Percentiles rank a stretch among this genome's conserved stretches.
Evolutionary conservation across 2,113 vertebrate genomes (phyloP).

Genomic region (Heteronetta atricapilla): DNA sequence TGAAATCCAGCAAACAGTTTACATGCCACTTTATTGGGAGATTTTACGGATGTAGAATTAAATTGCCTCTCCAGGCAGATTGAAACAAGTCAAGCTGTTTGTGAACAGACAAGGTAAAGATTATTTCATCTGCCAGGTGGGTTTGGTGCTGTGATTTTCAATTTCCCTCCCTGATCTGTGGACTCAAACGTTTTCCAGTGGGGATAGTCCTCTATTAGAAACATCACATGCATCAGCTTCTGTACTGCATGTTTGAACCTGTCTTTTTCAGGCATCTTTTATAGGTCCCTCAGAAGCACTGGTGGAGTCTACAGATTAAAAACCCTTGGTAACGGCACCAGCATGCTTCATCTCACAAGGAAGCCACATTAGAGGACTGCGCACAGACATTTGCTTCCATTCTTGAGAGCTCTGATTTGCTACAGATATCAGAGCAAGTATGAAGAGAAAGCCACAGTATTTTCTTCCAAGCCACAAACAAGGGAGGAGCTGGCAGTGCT

Average conservation of each 20-base stretch:
- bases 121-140: background rate
- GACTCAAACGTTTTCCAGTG: background rate
- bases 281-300: background rate
- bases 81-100: background rate
- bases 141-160: background rate
- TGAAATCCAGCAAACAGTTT: background rate
- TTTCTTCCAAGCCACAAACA: background rate
- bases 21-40: background rate
- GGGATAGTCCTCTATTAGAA: background rate
- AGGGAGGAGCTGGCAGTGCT: background rate
- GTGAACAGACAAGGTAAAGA: background rate
- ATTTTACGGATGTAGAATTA: background rate
- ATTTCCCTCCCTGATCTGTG: background rate
- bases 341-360: background rate
- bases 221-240: background rate
- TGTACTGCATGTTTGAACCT: background rate
- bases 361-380: background rate
- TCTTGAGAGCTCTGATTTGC: background rate
- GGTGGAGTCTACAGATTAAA: background rate
- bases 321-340: background rate
- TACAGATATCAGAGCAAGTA: background rate
- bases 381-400: background rate
- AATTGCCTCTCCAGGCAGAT: fast-evolving
- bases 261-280: background rate
- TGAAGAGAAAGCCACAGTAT: background rate